These are phyloP conservation scores for Crossaster papposus DNA, from an alignment of 53 echinoderm and acorn worm species.

Conservation along the genomic window DNA sequence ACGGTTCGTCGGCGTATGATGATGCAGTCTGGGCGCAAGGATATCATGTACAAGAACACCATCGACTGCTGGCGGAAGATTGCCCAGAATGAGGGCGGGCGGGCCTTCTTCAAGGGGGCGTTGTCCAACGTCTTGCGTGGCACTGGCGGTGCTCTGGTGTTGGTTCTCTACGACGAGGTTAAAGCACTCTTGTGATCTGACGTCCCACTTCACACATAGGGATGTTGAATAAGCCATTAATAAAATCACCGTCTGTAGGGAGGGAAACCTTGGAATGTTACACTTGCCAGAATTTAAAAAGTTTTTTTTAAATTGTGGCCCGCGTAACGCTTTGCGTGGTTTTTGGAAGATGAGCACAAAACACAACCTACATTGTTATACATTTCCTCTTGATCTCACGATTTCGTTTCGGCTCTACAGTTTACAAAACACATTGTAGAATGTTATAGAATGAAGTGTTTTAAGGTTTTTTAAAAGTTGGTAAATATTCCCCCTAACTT, in stretches of 20 bases:
- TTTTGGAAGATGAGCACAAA: no score
- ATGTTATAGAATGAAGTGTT: conserved; percentile 17
- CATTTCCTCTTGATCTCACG: not conserved
- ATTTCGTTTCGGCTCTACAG: not conserved
- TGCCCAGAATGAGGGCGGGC: conserved; percentile 68
- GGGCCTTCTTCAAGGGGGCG: conserved; percentile 97
- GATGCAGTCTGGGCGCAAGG: conserved; percentile 96
- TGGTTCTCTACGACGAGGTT: conserved; percentile 91
- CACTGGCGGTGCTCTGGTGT: conserved; percentile 89
- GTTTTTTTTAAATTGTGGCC: conserved; percentile 13
- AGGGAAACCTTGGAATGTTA: not conserved
- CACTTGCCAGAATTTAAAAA: not conserved
- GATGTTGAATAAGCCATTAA: conserved; percentile 2
- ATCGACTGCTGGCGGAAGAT: conserved; percentile 97
- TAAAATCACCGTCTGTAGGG: not conserved
- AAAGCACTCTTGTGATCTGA: conserved; percentile 55
- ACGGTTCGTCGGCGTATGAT: conserved; percentile 99
- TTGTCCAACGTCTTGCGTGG: conserved; percentile 95
- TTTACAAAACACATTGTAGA: not conserved
- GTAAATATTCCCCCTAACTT: not conserved
- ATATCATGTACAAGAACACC: conserved; percentile 92
- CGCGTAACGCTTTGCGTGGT: not conserved
- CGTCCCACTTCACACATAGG: not conserved
- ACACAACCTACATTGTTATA: not conserved
- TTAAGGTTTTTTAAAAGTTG: not conserved